A percentile compares a stretch with the other conserved stretches of the same genome.
These are phyloP conservation scores for Scolopax mira DNA, from an alignment of 2,113 vertebrate genomes.

Conservation along the genomic window DNA sequence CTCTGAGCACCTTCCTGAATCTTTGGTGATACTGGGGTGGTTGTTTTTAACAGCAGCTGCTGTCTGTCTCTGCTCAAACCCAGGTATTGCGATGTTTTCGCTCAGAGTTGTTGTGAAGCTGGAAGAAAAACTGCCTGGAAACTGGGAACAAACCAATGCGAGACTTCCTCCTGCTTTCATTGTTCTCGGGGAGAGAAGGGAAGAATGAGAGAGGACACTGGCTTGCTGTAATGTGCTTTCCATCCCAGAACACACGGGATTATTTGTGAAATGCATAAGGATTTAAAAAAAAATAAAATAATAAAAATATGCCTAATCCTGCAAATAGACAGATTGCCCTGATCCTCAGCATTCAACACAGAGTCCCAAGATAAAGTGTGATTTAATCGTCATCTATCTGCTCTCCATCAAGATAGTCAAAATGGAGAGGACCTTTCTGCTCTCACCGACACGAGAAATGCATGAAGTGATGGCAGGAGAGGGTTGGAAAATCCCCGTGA, in stretches of 20 bases:
- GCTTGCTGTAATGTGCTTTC: not conserved
- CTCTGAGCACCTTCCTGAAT: not conserved
- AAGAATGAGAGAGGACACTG: not conserved
- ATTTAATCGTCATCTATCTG: not conserved
- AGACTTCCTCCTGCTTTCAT: constrained; percentile 38
- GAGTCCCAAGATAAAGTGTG: not conserved
- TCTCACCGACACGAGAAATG: not conserved
- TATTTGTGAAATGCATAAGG: not conserved
- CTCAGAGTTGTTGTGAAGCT: not conserved
- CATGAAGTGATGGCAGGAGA: not conserved
- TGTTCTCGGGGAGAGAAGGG: constrained; percentile 15
- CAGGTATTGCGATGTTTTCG: not conserved
- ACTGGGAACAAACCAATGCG: constrained; percentile 48
- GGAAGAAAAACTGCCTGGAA: constrained; percentile 55
- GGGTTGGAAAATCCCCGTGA: not conserved
- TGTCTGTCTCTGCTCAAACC: not conserved
- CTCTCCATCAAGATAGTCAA: not conserved
- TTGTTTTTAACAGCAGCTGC: not conserved
- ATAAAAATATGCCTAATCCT: not conserved
- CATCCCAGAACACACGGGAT: not conserved
- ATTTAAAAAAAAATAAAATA: not conserved
- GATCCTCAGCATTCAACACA: not conserved
- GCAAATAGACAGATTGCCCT: not conserved
- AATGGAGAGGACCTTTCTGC: not conserved
- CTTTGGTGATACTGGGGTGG: not conserved